Conservation (phyloP, 2,797 vertebrate genomes). For the Aeoliscus strigatus region DNA sequence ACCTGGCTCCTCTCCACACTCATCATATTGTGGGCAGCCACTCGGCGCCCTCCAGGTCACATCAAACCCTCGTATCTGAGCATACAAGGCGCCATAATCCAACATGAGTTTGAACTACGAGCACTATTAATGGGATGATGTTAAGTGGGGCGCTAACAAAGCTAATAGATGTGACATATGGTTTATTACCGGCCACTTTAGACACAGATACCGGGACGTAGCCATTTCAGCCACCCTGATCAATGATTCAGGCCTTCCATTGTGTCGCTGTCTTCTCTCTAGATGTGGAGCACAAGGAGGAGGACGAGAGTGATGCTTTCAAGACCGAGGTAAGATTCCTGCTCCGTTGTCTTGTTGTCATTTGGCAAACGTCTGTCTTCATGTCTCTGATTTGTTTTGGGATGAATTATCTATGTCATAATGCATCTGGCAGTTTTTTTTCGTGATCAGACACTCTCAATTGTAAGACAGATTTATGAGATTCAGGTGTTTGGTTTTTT, state of each 20-base stretch:
- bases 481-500: no score
- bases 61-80: slow-evolving; percentile 38
- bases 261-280: slow-evolving; percentile 61
- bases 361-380: slow-evolving; percentile 24
- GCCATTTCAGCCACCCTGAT: slow-evolving; percentile 35
- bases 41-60: slow-evolving; percentile 32
- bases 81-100: slow-evolving; percentile 11
- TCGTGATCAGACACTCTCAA: no score
- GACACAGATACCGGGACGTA: slow-evolving; percentile 17
- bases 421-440: no score
- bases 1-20: slow-evolving; percentile 58
- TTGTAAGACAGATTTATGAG: no score
- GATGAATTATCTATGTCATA: no score
- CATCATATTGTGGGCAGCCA: slow-evolving; percentile 50
- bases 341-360: slow-evolving; percentile 29
- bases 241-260: slow-evolving; percentile 58
- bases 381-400: no score
- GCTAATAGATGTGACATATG: no score
- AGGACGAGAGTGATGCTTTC: slow-evolving; percentile 62
- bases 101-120: slow-evolving; percentile 3
- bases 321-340: slow-evolving; percentile 75
- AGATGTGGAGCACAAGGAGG: slow-evolving; percentile 81
- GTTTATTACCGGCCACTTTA: slow-evolving; percentile 20
- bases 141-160: slow-evolving; percentile 22
- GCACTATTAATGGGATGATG: slow-evolving; percentile 10